Evolutionary conservation across 2,113 vertebrate species (phyloP), one percentile per base, ranked within the genome.

Genomic region (Rhinolophus ferrumequinum): DNA sequence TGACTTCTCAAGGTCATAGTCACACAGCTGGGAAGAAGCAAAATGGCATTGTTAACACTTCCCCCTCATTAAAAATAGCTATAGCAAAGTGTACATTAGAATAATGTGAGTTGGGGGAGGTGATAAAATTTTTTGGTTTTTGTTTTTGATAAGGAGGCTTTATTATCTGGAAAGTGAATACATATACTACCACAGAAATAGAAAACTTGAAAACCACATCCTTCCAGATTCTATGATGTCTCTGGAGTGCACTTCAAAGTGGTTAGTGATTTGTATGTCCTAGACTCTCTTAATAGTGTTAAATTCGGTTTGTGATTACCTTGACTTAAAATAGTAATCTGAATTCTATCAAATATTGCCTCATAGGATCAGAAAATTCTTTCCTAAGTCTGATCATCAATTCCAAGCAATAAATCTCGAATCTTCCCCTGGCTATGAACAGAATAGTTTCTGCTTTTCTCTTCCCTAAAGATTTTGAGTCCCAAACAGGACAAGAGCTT

Each of bases 201-300:
- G 30, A 85, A 56, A 82, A 66, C 22, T 30, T 83, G 47, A 89
- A 94, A 89, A 75, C 58, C 56, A 75, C 38, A 76, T 97, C 66
- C 73, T 96, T 94, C 54, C 50, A 81, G 52, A 94, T 58, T 92
- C 70, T 93, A 6, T 90, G 44, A 90, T 97, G 41, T 90, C 22
- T 96, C 64, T 89, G 64, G 75, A 92, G n/a, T 96, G 16, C 67
- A 82, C 41, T 93, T 93, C 33, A 96, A 70, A n/a, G 66, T 94
- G 38, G n/a, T 90, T 88, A 86, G 54, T 96, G 87, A 81, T 95
- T 97, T 88, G 44, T 92, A 10, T 97, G 77, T 95, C 81, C 66
- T 93, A 72, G 38, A 56, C 81, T 95, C 50, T 41, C 90, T 95
- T 83, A 84, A 87, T 90, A 87, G 38, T 8, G 0, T 94, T 93